These are phyloP conservation scores for Rutpela maculata DNA, from an alignment of 2,888 invertebrate species.

Conservation along the genomic window DNA sequence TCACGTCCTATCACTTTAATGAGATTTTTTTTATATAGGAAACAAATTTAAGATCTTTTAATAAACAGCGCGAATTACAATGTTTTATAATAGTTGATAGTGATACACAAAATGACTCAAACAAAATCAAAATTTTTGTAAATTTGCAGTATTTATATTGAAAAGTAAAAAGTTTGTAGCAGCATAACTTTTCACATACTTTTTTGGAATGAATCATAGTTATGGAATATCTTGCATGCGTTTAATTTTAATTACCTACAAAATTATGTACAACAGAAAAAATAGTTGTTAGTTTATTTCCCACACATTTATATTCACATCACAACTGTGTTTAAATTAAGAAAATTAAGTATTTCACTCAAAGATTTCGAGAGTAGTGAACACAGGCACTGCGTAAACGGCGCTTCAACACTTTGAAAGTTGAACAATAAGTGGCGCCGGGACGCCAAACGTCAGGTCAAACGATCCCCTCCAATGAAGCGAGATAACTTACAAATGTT, in stretches of 20 bases:
- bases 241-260: not conserved
- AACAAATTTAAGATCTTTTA: too few relatives aligned
- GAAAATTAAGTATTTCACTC: not conserved
- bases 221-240: not conserved
- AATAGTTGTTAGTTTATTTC: not conserved
- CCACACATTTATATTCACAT: constrained; percentile 5
- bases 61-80: too few relatives aligned
- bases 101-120: too few relatives aligned
- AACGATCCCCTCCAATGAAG: constrained; percentile 44
- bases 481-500: constrained; percentile 35
- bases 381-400: not conserved
- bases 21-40: too few relatives aligned
- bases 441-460: constrained; percentile 52
- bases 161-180: too few relatives aligned
- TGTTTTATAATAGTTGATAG: too few relatives aligned
- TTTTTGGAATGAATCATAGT: too few relatives aligned
- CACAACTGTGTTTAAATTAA: constrained; percentile 9
- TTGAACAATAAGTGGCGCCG: constrained; percentile 56
- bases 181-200: too few relatives aligned
- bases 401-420: constrained; percentile 42
- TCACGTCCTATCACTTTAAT: too few relatives aligned
- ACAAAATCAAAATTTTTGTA: too few relatives aligned
- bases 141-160: too few relatives aligned
- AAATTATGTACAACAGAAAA: constrained; percentile 22
- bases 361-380: not conserved